Base-by-base conservation (phyloP, 2,888 invertebrate genomes). In the Cephus sareptanus region DNA sequence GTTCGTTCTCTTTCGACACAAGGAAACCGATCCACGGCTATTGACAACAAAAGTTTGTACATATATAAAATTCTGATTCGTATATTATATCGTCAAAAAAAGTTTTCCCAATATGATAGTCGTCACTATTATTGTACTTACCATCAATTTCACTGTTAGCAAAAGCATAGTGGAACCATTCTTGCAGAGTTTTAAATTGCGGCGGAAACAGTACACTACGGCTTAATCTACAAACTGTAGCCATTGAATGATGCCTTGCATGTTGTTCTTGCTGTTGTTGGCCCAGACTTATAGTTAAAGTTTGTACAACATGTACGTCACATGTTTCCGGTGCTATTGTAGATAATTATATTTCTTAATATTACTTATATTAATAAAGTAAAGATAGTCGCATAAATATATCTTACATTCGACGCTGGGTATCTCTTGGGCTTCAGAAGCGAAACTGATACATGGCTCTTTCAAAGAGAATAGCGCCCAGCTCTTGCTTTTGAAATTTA, bases 91-190 rank as follows among this genome's bases (percentile, higher is more conserved):
- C 23, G 23, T 56, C 9, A 9, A 56, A 56, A 15, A 56, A 56
- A 56, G 2, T 9, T 23, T 23, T 23, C 23, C 23, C 1, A 56
- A 56, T 23, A 56, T 23, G 9, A 56, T 56, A 56, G 56, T 56
- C 23, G 9, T 23, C 23, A 56, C 9, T 56, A 23, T 56, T 23
- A 23, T 9, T 9, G 56, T 30, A 35, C 90, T 92, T 91, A 98
- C 98, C 97, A 92, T 98, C 98, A 78, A 98, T 96, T 92, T 98
- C 98, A 91, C 97, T 97, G 86, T 96, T 97, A 33, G 97, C 96
- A 92, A 99, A 98, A 0, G 98, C 97, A 92, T 99, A 99, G 87
- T 97, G 96, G 93, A 99, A 98, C 98, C 99, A 99, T 92, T 99
- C 98, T 87, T 96, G 96, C 70, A 98, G 94, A 69, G 96, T 96